These are phyloP conservation scores for Hylaea fasciaria DNA, from an alignment of 2,888 invertebrate species.

Conservation along the genomic window DNA sequence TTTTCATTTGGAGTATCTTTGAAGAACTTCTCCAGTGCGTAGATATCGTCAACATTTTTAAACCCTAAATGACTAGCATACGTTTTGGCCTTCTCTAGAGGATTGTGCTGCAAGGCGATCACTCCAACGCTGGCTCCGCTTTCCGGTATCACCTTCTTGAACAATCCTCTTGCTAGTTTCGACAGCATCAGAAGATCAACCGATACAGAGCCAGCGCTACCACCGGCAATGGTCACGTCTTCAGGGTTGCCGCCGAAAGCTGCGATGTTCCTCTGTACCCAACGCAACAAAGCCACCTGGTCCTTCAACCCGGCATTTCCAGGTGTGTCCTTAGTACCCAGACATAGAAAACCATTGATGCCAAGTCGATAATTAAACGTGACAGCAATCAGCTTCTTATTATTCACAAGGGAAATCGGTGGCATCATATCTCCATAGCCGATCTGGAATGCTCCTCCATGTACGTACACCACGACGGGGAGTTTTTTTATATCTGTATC, in stretches of 20 bases:
- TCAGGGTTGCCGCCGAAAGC: slow-evolving; percentile 62
- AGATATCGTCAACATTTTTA: slow-evolving; percentile 51
- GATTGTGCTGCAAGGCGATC: slow-evolving; percentile 53
- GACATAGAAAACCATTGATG: slow-evolving; percentile 55
- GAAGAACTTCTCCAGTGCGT: slow-evolving; percentile 60
- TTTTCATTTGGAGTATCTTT: slow-evolving; percentile 48
- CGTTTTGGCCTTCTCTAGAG: slow-evolving; percentile 52
- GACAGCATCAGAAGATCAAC: slow-evolving; percentile 60
- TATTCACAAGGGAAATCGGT: slow-evolving; percentile 42
- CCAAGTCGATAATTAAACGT: slow-evolving; percentile 60
- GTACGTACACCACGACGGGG: slow-evolving; percentile 53
- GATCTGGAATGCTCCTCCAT: slow-evolving; percentile 53
- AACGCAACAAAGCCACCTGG: slow-evolving; percentile 57
- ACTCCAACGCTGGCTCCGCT: slow-evolving; percentile 55
- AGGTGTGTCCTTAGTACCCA: slow-evolving; percentile 55
- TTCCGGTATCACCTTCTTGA: slow-evolving; percentile 58
- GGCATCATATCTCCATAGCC: slow-evolving; percentile 44
- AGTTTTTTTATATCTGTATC: slow-evolving; percentile 52
- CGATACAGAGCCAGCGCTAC: slow-evolving; percentile 55
- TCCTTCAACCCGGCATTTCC: slow-evolving; percentile 69
- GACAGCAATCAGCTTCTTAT: slow-evolving; percentile 48
- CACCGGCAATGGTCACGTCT: slow-evolving; percentile 59
- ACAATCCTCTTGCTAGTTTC: slow-evolving; percentile 52
- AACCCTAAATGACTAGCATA: slow-evolving; percentile 50
- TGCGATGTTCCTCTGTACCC: slow-evolving; percentile 62